A percentile compares a stretch with the other conserved stretches of the same genome.
These are phyloP conservation scores for Thalassophryne amazonica DNA, from an alignment of 2,797 vertebrate genomes.

Conservation along the genomic window DNA sequence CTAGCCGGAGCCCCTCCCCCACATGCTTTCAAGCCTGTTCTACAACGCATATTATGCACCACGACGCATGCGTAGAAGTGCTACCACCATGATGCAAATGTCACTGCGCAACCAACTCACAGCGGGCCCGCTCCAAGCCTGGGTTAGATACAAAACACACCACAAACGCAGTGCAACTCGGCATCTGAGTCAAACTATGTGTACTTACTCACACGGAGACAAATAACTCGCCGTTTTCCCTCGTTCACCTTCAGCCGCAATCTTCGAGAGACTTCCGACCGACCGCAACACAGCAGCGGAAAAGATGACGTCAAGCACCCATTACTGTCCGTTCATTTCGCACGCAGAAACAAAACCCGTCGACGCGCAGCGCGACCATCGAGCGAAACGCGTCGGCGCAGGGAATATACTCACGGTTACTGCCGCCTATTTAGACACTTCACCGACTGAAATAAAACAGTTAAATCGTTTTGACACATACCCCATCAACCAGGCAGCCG, in stretches of 20 bases:
- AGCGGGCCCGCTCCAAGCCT: conserved; percentile 9
- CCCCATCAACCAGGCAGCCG: conserved; percentile 60
- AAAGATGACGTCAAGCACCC: conserved; percentile 81
- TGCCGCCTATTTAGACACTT: conserved; percentile 17
- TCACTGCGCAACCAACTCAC: conserved; percentile 78
- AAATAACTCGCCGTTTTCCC: background rate
- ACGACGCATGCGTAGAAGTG: conserved; percentile 75
- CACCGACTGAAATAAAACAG: conserved; percentile 2
- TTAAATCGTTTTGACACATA: conserved; percentile 60
- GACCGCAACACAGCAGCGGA: conserved; percentile 76
- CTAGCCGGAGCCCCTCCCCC: conserved; percentile 71
- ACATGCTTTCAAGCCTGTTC: conserved; percentile 63
- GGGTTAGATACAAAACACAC: background rate
- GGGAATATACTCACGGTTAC: background rate
- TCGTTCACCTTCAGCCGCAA: conserved; percentile 21
- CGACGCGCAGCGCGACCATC: background rate
- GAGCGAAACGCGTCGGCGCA: background rate
- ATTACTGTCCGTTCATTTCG: conserved; percentile 36
- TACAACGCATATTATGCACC: conserved; percentile 67
- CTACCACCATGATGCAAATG: conserved; percentile 69
- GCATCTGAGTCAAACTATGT: background rate
- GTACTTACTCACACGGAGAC: background rate
- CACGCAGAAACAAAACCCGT: background rate
- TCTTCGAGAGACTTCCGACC: conserved; percentile 78
- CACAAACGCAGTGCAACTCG: too few species aligned